phyloP scores from a whole-genome alignment of 2,113 vertebrate species.

The Uria lomvia region DNA sequence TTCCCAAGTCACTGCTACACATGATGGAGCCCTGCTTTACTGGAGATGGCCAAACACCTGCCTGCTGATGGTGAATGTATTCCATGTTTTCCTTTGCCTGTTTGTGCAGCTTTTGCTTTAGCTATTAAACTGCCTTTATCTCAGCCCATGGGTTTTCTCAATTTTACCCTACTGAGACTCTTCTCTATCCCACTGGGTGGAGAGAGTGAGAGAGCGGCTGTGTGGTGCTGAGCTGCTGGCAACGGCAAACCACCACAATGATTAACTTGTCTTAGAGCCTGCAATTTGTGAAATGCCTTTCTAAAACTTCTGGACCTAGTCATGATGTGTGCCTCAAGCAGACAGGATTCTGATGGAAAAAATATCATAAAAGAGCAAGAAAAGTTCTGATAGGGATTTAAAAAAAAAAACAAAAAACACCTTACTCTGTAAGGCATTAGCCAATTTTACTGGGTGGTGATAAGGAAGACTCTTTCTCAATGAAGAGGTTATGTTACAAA shows the following conservation, averaged over 20 bases:
- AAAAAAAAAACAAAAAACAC: accelerated
- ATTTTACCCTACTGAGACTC: background rate
- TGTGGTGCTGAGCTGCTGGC: background rate
- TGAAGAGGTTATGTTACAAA: background rate
- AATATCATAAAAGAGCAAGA: background rate
- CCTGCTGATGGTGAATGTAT: accelerated
- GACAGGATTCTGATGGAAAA: background rate
- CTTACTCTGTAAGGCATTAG: background rate
- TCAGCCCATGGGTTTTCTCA: background rate
- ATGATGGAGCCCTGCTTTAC: background rate
- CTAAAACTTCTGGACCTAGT: background rate
- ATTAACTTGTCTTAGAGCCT: background rate
- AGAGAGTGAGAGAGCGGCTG: accelerated
- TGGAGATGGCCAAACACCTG: background rate
- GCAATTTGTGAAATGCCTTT: background rate
- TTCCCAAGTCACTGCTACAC: accelerated
- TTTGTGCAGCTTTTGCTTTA: background rate
- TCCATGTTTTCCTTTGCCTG: background rate
- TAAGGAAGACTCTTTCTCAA: background rate
- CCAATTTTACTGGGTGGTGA: background rate
- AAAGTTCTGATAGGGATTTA: background rate
- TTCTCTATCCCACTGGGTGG: accelerated
- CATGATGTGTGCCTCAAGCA: background rate
- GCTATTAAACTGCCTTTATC: background rate
- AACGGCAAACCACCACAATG: accelerated